These are phyloP conservation scores for Tetragonula carbonaria DNA, from an alignment of 2,888 invertebrate species.

Conservation along the genomic window DNA sequence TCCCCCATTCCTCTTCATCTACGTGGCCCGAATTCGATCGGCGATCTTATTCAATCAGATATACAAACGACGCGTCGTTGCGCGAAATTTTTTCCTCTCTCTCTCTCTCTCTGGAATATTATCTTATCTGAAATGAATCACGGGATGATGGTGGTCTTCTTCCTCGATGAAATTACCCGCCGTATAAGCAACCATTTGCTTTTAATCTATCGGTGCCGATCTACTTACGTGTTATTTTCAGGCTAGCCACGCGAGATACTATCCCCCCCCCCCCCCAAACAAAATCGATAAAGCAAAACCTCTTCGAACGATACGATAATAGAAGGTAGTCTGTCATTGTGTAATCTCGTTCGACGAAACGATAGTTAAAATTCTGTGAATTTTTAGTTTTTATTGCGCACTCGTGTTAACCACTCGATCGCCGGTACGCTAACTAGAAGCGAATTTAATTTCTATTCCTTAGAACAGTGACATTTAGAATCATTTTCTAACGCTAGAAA, in stretches of 20 bases:
- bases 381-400: no score
- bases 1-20: slow-evolving; percentile 27
- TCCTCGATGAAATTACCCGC: slow-evolving; percentile 7
- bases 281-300: neutral
- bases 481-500: no score
- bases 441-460: no score
- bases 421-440: no score
- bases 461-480: no score
- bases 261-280: neutral
- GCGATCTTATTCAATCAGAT: slow-evolving; percentile 52
- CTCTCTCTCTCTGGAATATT: neutral
- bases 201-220: slow-evolving; percentile 5
- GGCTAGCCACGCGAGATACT: neutral
- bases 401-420: no score
- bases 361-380: no score
- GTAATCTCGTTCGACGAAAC: neutral
- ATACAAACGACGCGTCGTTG: slow-evolving; percentile 28
- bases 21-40: slow-evolving; percentile 56
- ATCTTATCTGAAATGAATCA: slow-evolving; percentile 27
- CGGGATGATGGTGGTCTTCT: neutral
- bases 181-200: neutral
- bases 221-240: neutral
- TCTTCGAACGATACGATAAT: neutral
- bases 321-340: neutral
- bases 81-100: neutral